Conservation (phyloP, 2,797 vertebrate species). For the Anisognathus igniventris region DNA sequence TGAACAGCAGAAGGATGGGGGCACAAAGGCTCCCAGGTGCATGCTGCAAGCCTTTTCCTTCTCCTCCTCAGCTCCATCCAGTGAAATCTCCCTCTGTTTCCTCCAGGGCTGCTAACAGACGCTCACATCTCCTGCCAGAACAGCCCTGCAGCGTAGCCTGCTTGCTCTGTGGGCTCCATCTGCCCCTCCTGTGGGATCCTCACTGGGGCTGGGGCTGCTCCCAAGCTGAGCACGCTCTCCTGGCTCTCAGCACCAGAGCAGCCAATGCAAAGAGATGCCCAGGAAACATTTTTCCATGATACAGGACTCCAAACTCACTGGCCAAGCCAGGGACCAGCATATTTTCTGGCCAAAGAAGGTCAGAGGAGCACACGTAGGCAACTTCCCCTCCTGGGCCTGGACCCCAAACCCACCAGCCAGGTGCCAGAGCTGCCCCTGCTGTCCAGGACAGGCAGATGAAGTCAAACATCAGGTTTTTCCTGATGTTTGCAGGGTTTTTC, state of each 20-base stretch:
- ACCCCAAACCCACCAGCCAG: fast-evolving
- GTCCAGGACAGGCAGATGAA: neutral
- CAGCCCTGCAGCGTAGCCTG: neutral
- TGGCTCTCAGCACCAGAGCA: neutral
- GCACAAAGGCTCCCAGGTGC: neutral
- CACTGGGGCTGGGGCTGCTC: fast-evolving
- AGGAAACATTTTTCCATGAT: fast-evolving
- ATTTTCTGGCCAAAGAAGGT: neutral
- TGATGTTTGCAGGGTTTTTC: fast-evolving
- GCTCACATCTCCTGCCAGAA: neutral
- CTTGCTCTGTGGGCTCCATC: neutral
- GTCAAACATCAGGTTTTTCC: neutral
- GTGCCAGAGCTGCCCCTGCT: neutral
- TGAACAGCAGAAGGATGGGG: neutral
- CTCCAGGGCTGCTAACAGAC: neutral
- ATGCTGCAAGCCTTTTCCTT: neutral
- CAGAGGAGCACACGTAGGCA: fast-evolving
- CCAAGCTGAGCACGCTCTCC: fast-evolving
- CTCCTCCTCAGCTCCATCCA: neutral
- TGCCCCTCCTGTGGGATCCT: neutral
- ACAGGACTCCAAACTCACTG: fast-evolving
- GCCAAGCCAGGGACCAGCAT: neutral
- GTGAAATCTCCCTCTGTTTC: neutral
- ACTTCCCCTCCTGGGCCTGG: fast-evolving
- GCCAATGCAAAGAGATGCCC: neutral